phyloP scores from a whole-genome alignment of 2,113 vertebrate genomes.

The Tetrao urogallus region DNA sequence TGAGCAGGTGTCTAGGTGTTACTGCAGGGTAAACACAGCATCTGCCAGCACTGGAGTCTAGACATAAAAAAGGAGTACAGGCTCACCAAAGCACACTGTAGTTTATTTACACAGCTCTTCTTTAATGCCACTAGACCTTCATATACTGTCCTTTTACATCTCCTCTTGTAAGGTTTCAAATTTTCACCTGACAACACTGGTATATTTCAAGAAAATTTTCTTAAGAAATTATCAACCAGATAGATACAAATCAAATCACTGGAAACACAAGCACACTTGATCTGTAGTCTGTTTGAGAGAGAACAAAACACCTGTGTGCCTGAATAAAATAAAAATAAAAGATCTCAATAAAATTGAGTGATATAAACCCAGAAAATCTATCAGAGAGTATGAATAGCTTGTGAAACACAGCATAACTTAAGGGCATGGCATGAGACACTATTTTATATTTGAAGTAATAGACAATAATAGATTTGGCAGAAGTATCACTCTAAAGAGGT shows the following conservation, averaged over 20 bases:
- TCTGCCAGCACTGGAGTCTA: neutral
- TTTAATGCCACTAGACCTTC: neutral
- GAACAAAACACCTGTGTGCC: accelerated
- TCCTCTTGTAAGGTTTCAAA: neutral
- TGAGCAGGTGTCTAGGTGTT: neutral
- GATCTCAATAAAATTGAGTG: neutral
- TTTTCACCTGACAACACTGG: neutral
- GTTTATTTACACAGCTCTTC: neutral
- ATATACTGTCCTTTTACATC: neutral
- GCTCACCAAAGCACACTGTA: neutral
- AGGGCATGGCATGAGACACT: neutral
- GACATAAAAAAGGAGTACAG: neutral
- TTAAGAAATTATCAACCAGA: neutral
- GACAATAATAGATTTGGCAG: accelerated
- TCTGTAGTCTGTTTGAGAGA: neutral
- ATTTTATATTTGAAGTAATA: neutral
- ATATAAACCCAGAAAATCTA: neutral
- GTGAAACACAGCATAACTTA: neutral
- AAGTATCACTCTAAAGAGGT: neutral
- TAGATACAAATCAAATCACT: neutral
- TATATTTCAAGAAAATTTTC: neutral
- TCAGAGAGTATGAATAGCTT: neutral
- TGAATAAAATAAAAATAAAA: neutral
- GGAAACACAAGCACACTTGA: neutral
- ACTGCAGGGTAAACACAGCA: neutral